Evolutionary conservation across 2,113 vertebrate species (phyloP).

Genomic region (Beaufortia kweichowensis): DNA sequence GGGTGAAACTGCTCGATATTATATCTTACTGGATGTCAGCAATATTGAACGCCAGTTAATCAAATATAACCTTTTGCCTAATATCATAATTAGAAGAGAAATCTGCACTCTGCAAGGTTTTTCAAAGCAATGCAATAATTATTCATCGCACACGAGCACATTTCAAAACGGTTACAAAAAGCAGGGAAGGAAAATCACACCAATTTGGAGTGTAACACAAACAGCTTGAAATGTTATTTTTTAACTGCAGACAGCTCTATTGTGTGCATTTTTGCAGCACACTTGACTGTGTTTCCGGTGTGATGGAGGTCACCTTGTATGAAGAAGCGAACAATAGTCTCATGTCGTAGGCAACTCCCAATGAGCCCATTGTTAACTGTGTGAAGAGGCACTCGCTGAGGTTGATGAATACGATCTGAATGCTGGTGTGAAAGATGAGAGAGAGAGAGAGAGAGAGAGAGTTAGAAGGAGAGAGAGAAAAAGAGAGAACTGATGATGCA

Average conservation of each 20-base stretch:
- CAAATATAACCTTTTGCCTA: slow-evolving; percentile 13
- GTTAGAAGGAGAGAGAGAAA: slow-evolving; percentile 35
- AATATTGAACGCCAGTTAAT: slow-evolving; percentile 21
- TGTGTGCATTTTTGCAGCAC: neutral
- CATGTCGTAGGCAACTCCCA: slow-evolving; percentile 41
- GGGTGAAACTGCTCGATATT: slow-evolving; percentile 26
- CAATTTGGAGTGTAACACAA: neutral
- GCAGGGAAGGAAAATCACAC: neutral
- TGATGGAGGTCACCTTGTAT: slow-evolving; percentile 61
- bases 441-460: slow-evolving; percentile 37
- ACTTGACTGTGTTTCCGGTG: slow-evolving; percentile 1
- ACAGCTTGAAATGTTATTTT: neutral
- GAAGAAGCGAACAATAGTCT: slow-evolving; percentile 49
- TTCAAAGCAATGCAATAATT: neutral
- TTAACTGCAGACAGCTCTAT: neutral
- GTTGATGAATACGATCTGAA: slow-evolving; percentile 68
- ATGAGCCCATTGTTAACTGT: slow-evolving; percentile 53
- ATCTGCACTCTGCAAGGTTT: neutral
- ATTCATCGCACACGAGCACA: neutral
- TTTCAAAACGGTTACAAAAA: neutral
- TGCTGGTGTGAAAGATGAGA: slow-evolving; percentile 58
- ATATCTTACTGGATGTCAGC: slow-evolving; percentile 26
- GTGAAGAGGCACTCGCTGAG: slow-evolving; percentile 44
- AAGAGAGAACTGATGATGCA: slow-evolving; percentile 72
- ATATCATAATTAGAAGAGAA: slow-evolving; percentile 40